Conservation (phyloP, 1,140 invertebrate genomes). For the Hyles vespertilio region DNA sequence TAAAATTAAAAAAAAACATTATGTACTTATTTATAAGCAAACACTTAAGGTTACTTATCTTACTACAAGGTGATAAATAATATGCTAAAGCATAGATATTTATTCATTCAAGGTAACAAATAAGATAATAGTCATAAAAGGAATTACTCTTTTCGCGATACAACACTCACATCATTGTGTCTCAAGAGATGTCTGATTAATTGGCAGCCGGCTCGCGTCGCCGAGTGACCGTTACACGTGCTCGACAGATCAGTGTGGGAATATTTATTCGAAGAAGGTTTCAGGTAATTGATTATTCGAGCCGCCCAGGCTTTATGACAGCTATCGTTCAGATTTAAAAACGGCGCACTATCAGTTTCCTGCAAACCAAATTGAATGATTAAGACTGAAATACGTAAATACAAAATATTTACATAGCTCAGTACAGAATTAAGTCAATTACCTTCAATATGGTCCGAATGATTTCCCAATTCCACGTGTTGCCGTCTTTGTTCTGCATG, state of each 20-base stretch:
- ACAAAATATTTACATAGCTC: background rate
- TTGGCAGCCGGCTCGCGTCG: constrained; percentile 59
- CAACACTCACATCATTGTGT: constrained; percentile 56
- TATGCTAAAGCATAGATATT: no score
- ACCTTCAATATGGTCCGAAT: constrained; percentile 88
- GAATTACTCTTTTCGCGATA: background rate
- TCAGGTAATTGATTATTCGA: constrained; percentile 89
- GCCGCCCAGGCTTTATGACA: constrained; percentile 87
- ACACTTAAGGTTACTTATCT: no score
- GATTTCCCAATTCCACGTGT: constrained; percentile 90
- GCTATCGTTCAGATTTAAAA: constrained; percentile 76
- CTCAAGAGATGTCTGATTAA: constrained; percentile 55
- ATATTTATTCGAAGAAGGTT: constrained; percentile 91
- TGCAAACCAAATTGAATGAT: constrained; percentile 17
- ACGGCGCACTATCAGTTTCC: constrained; percentile 50
- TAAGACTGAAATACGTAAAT: background rate
- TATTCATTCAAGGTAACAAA: no score
- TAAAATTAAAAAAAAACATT: no score
- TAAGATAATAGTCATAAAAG: no score
- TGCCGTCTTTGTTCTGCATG: constrained; percentile 82
- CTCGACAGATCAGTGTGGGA: constrained; percentile 79
- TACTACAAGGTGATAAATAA: no score
- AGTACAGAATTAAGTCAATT: constrained; percentile 19
- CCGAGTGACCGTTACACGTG: constrained; percentile 52
- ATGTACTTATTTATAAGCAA: no score